These are phyloP conservation scores for Onychostruthus taczanowskii DNA, from an alignment of 2,113 vertebrate species.

Conservation along the genomic window DNA sequence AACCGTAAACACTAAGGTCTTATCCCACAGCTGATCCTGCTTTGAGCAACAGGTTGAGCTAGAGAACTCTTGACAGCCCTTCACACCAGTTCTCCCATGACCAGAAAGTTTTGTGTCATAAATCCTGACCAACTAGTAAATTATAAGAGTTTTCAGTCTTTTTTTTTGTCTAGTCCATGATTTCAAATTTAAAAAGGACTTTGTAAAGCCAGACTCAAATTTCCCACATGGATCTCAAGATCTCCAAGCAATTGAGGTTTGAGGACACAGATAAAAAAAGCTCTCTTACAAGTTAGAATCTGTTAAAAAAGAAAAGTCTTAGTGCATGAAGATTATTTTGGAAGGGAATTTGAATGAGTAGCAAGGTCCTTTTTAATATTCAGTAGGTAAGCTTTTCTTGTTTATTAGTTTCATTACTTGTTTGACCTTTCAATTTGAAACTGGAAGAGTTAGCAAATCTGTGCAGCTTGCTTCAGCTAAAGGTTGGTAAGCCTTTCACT, in stretches of 20 bases:
- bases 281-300: rapidly evolving
- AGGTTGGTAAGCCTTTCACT: background rate
- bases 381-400: background rate
- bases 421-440: conserved; percentile 28
- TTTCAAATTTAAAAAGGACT: background rate
- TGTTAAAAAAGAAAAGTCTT: background rate
- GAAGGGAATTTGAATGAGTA: background rate
- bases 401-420: conserved; percentile 20
- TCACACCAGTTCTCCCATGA: background rate
- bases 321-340: background rate
- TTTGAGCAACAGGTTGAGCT: background rate
- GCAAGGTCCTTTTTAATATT: background rate
- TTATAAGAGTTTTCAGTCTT: rapidly evolving
- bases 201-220: background rate
- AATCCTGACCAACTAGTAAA: background rate
- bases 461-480: background rate
- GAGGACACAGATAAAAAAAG: background rate
- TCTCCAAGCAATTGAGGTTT: background rate
- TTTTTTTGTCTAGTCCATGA: background rate
- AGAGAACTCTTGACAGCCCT: background rate
- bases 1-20: background rate
- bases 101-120: background rate
- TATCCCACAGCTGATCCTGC: background rate
- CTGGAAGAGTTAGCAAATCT: conserved; percentile 14
- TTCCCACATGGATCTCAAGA: background rate